Conservation (phyloP, 2,888 invertebrate species). For the Drosophila yooni region DNA sequence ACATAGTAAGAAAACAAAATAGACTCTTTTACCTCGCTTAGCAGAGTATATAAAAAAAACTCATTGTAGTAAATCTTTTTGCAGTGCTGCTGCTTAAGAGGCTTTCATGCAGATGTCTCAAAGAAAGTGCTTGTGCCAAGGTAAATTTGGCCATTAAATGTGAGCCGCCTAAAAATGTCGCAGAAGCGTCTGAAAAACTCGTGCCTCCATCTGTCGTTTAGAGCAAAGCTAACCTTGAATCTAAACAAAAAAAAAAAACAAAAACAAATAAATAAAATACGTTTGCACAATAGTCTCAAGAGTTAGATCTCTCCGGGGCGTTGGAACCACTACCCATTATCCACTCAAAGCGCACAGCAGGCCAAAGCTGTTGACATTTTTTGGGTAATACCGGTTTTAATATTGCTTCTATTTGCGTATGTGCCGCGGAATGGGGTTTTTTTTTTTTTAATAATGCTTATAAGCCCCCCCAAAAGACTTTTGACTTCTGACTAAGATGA, state of each 20-base stretch:
- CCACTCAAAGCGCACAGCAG: constrained; percentile 26
- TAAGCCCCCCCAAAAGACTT: constrained; percentile 19
- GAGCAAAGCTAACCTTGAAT: constrained; percentile 22
- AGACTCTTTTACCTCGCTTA: neutral
- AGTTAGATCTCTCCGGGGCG: constrained; percentile 9
- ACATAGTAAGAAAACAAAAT: neutral
- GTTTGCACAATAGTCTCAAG: constrained; percentile 27
- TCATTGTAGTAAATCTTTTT: constrained; percentile 1
- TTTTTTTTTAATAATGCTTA: constrained; percentile 46
- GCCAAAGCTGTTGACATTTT: constrained; percentile 46
- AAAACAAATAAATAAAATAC: constrained; percentile 13
- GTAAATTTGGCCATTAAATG: constrained; percentile 53
- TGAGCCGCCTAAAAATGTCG: constrained; percentile 6
- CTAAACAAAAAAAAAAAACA: constrained; percentile 14
- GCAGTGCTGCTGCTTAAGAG: constrained; percentile 10
- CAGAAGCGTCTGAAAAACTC: constrained; percentile 24
- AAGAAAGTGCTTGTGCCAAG: constrained; percentile 36
- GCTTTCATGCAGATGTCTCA: constrained; percentile 10
- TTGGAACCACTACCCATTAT: constrained; percentile 23
- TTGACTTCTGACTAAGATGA: neutral
- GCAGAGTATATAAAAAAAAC: neutral
- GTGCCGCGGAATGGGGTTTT: neutral
- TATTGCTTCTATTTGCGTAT: constrained; percentile 10
- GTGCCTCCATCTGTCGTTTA: constrained; percentile 24
- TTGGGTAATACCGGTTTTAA: constrained; percentile 41